A percentile compares a stretch with the other conserved stretches of the same genome.
Conservation (phyloP, 2,113 vertebrate species). For the Serilophus lunatus region DNA sequence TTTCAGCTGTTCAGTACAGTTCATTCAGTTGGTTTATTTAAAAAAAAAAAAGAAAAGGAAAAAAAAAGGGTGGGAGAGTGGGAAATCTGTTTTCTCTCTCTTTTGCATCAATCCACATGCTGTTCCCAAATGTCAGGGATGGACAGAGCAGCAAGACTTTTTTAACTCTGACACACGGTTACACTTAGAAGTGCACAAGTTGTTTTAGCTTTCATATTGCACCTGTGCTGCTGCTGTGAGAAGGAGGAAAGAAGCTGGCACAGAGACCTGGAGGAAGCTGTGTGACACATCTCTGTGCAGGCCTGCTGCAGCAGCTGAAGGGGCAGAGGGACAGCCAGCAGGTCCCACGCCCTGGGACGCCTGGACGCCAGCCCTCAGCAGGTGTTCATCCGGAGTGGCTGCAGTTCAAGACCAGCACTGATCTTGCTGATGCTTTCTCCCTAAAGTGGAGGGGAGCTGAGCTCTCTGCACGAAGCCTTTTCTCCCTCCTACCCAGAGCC, state of each 20-base stretch:
- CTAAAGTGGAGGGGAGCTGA: background rate
- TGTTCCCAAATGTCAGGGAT: background rate
- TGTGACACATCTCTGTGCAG: background rate
- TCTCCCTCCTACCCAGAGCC: background rate
- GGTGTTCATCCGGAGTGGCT: background rate
- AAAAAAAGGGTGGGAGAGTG: rapidly evolving
- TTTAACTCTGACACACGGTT: background rate
- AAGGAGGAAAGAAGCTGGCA: background rate
- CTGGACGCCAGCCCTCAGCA: background rate
- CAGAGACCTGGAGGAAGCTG: background rate
- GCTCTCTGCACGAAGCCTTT: background rate
- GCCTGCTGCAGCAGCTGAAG: background rate
- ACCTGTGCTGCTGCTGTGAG: background rate
- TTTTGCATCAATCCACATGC: background rate
- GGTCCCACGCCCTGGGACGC: rapidly evolving
- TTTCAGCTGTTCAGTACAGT: slow-evolving; percentile 26
- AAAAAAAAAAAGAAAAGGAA: background rate
- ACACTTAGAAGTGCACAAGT: background rate
- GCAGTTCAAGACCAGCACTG: background rate
- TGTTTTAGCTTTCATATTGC: background rate
- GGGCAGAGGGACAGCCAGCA: background rate
- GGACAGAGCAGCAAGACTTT: background rate
- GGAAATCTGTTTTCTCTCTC: background rate
- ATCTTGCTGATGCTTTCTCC: background rate
- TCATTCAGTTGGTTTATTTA: slow-evolving; percentile 11